Percentiles rank a stretch among this genome's conserved stretches.
Evolutionary conservation across 1,140 invertebrate genomes (phyloP).

Genomic region (Bicyclus anynana): DNA sequence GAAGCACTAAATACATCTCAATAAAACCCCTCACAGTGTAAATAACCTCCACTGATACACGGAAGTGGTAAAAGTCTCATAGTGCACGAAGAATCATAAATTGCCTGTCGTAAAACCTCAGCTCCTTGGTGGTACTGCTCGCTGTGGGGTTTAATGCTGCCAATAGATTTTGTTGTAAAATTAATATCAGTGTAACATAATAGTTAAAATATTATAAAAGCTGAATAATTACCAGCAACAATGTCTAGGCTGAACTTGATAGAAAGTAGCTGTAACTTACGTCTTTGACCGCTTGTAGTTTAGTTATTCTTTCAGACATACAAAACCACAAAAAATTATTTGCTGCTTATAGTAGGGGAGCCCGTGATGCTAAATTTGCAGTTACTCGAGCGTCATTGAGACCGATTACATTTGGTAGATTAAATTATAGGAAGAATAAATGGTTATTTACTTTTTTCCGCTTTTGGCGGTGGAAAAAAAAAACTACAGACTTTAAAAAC

Average conservation of each 20-base stretch:
- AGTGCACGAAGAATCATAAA: background rate
- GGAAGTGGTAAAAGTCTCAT: background rate
- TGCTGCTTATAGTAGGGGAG: too few species aligned
- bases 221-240: background rate
- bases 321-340: too few species aligned
- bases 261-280: too few species aligned
- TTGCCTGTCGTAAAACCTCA: background rate
- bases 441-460: too few species aligned
- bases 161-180: background rate
- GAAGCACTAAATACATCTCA: background rate
- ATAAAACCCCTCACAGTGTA: background rate
- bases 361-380: too few species aligned
- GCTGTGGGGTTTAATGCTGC: background rate
- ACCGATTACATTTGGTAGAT: too few species aligned
- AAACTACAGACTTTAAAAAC: too few species aligned
- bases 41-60: background rate
- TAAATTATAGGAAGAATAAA: too few species aligned
- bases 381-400: too few species aligned
- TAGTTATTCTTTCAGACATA: too few species aligned
- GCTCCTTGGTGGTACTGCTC: background rate
- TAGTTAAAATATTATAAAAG: background rate
- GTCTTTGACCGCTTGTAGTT: too few species aligned
- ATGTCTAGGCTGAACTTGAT: background rate
- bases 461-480: too few species aligned
- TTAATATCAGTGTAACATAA: background rate